A percentile compares a stretch with the other conserved stretches of the same genome.
phyloP scores from a whole-genome alignment of 2,113 vertebrate genomes.

The Chloropsis cyanopogon region DNA sequence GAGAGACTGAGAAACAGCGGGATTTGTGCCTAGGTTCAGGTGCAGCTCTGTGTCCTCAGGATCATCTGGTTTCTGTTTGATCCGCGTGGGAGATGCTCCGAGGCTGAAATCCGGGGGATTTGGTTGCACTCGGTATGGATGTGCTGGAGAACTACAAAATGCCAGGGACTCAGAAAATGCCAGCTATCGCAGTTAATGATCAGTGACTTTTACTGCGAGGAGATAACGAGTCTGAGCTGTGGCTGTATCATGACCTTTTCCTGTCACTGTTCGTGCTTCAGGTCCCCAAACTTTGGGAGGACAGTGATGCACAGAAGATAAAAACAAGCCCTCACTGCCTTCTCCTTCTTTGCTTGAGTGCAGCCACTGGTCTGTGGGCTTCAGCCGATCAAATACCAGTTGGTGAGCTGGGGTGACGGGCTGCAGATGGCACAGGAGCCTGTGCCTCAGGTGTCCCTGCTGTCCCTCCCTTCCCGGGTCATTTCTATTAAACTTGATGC shows the following conservation, averaged over 20 bases:
- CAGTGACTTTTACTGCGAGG: conserved; percentile 7
- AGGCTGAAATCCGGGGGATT: neutral
- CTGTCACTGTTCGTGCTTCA: neutral
- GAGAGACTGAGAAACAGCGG: neutral
- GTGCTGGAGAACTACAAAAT: neutral
- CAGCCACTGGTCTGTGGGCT: neutral
- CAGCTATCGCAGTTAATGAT: neutral
- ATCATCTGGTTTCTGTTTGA: neutral
- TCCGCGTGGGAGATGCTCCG: neutral
- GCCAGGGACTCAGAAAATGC: neutral
- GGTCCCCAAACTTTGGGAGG: neutral
- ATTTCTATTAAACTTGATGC: neutral
- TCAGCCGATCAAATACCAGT: neutral
- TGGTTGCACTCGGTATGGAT: neutral
- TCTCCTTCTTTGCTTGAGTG: neutral
- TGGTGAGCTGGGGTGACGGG: neutral
- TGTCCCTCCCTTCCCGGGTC: neutral
- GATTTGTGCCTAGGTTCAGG: neutral
- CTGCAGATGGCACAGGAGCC: neutral
- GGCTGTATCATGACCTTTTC: neutral
- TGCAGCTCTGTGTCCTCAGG: neutral
- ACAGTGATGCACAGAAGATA: neutral
- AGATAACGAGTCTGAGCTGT: neutral
- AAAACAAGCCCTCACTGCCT: neutral
- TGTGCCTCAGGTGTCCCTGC: neutral